These are phyloP conservation scores for Lamprotornis superbus DNA, from an alignment of 2,113 vertebrate genomes.

Conservation along the genomic window DNA sequence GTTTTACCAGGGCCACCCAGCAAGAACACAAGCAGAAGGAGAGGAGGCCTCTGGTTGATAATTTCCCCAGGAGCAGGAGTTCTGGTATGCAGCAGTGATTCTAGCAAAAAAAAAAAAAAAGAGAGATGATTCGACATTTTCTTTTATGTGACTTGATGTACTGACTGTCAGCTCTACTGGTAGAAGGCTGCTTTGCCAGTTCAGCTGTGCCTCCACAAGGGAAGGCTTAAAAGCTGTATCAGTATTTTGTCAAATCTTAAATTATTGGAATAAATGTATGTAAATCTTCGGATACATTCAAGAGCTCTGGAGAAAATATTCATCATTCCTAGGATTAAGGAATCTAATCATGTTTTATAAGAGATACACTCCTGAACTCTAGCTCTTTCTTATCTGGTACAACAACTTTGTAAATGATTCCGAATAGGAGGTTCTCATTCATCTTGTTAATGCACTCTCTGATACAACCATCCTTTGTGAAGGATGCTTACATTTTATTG, in stretches of 20 bases:
- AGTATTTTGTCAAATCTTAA: background rate
- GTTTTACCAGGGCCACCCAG: background rate
- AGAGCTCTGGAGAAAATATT: conserved; percentile 15
- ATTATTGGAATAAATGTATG: background rate
- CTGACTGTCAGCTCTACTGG: background rate
- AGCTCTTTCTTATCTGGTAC: conserved; percentile 9
- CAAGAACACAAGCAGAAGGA: background rate
- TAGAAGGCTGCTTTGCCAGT: background rate
- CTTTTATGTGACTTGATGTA: background rate
- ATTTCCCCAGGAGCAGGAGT: background rate
- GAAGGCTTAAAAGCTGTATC: background rate
- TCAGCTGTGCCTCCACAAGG: background rate
- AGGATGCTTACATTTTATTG: conserved; percentile 21
- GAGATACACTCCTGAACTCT: background rate
- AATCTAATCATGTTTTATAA: background rate
- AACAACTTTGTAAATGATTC: conserved; percentile 24
- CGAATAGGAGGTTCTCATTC: background rate
- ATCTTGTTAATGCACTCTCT: background rate
- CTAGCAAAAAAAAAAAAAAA: background rate
- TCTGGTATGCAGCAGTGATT: background rate
- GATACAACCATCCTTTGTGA: background rate
- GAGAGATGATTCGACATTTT: background rate
- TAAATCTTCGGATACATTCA: conserved; percentile 12
- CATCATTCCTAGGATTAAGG: conserved; percentile 3
- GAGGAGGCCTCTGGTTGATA: background rate